Conservation (phyloP, 2,797 vertebrate species). For the Nyctalus aviator region DNA sequence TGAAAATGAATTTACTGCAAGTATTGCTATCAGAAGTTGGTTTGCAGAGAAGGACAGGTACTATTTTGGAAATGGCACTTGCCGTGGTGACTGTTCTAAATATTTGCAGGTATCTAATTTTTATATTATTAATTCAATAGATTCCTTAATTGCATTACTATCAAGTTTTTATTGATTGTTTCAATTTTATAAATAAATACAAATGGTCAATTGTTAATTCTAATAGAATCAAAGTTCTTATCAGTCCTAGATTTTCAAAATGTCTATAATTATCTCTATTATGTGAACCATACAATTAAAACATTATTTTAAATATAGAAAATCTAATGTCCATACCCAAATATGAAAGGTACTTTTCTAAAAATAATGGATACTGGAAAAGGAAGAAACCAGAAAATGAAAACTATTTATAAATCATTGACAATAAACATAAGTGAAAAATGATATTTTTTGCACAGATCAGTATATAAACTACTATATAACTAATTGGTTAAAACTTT, state of each 20-base stretch:
- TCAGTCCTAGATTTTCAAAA: not conserved
- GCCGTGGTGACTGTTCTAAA: slow-evolving; percentile 81
- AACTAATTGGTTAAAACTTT: not conserved
- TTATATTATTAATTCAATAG: slow-evolving; percentile 52
- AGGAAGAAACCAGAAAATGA: slow-evolving; percentile 22
- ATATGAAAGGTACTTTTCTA: slow-evolving; percentile 35
- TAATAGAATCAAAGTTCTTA: slow-evolving; percentile 34
- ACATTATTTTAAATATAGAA: slow-evolving; percentile 22
- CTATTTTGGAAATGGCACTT: slow-evolving; percentile 48
- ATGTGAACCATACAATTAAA: slow-evolving; percentile 27
- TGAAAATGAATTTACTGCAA: slow-evolving; percentile 71
- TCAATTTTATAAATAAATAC: slow-evolving; percentile 46
- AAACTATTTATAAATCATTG: slow-evolving; percentile 29
- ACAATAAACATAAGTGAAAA: slow-evolving; percentile 22
- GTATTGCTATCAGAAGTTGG: slow-evolving; percentile 81
- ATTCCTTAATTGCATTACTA: not conserved
- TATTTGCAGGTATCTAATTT: slow-evolving; percentile 87
- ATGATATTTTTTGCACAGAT: not conserved
- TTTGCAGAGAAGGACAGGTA: slow-evolving; percentile 82
- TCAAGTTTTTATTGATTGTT: slow-evolving; percentile 39
- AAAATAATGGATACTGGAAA: slow-evolving; percentile 18
- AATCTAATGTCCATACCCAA: not conserved
- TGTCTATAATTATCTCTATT: not conserved
- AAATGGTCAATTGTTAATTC: slow-evolving; percentile 42
- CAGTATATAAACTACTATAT: not conserved